Evolutionary conservation across 35 echinoderm and acorn worm species (phyloP).

Genomic region (Nesometra sesokonis): DNA sequence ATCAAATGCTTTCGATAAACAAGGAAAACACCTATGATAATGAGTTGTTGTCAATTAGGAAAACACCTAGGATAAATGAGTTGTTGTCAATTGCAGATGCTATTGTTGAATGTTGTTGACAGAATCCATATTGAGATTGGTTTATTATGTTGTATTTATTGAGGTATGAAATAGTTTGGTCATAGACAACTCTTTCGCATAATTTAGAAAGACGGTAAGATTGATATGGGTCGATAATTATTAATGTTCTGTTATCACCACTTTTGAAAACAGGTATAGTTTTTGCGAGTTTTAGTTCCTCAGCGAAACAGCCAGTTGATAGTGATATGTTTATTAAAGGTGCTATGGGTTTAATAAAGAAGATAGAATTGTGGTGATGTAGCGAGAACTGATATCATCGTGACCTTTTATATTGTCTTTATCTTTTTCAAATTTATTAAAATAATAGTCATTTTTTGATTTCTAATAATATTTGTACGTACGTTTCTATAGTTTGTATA

Average conservation of each 20-base stretch:
- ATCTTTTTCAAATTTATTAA: background rate
- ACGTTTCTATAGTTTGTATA: constrained; percentile 14
- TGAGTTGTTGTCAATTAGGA: background rate
- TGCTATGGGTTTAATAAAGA: background rate
- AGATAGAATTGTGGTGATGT: background rate
- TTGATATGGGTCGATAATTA: constrained; percentile 1
- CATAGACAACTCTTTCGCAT: constrained; percentile 4
- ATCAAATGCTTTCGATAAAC: constrained; percentile 47
- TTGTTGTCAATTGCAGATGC: background rate
- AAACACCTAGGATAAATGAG: background rate
- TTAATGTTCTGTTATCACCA: background rate
- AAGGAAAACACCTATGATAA: too few species aligned
- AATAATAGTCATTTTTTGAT: background rate
- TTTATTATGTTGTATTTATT: background rate
- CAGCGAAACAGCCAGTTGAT: background rate
- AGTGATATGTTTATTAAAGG: background rate
- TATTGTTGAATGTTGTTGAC: background rate
- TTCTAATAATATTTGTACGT: background rate
- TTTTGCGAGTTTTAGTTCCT: background rate
- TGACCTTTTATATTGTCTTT: background rate
- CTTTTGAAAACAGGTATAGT: background rate
- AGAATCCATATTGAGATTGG: background rate
- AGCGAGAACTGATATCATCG: background rate
- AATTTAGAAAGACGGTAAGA: constrained; percentile 1
- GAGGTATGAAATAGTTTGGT: background rate